Percentiles rank a stretch among this genome's conserved stretches.
Conservation (phyloP, 1,140 invertebrate genomes). For the Cydia amplana region DNA sequence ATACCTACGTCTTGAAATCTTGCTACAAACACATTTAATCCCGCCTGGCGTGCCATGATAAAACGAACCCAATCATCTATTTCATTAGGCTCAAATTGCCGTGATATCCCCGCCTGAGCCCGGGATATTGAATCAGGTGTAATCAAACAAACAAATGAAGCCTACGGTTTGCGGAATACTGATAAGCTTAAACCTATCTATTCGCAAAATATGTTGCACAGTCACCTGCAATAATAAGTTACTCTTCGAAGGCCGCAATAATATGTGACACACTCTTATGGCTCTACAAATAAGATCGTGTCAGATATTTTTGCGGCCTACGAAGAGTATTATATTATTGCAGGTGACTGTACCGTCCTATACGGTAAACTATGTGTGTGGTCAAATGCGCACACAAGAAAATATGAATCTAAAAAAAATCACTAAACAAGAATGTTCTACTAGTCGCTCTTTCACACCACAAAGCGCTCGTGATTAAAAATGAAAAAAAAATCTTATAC, state of each 20-base stretch:
- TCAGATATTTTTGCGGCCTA: no score
- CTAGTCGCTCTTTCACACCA: background rate
- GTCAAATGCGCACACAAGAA: background rate
- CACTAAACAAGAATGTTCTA: background rate
- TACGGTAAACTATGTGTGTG: no score
- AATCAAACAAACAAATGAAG: slow-evolving; percentile 7
- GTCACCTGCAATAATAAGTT: no score
- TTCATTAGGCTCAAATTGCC: slow-evolving; percentile 9
- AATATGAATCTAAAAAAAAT: background rate
- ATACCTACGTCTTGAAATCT: background rate
- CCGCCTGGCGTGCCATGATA: slow-evolving; percentile 6
- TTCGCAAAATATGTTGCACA: background rate
- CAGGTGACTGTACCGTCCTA: background rate
- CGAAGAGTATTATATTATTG: no score
- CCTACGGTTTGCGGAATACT: slow-evolving; percentile 4
- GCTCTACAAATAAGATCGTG: no score
- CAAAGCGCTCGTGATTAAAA: background rate
- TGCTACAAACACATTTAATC: background rate
- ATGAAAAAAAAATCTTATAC: background rate
- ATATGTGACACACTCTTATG: no score
- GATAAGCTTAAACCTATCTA: background rate
- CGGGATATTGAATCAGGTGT: slow-evolving; percentile 14
- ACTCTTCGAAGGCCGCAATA: no score
- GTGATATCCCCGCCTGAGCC: background rate
- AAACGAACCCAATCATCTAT: slow-evolving; percentile 20